Conservation (phyloP, 1,140 invertebrate species). For the Riptortus pedestris region DNA sequence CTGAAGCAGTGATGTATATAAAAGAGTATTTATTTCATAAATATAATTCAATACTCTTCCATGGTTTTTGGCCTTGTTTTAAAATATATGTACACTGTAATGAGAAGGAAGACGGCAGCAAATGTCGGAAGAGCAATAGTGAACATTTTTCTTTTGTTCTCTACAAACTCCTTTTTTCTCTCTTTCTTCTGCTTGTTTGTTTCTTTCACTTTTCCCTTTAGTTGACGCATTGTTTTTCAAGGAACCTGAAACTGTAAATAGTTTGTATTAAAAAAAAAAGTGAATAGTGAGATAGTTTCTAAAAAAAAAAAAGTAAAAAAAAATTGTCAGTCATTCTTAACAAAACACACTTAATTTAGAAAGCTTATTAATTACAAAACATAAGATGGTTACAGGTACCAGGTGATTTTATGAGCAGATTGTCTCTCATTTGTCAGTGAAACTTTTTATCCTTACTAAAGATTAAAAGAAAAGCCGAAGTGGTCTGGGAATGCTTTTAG, state of each 20-base stretch:
- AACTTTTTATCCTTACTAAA: too few species aligned
- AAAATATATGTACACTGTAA: slow-evolving; percentile 62
- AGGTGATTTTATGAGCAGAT: too few species aligned
- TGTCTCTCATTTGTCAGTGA: too few species aligned
- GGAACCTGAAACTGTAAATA: background rate
- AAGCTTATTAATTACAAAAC: too few species aligned
- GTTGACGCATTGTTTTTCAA: slow-evolving; percentile 50
- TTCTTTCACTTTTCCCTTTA: slow-evolving; percentile 71
- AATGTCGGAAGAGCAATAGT: slow-evolving; percentile 64
- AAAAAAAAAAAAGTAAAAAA: background rate
- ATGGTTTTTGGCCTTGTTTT: slow-evolving; percentile 55
- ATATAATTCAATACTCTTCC: slow-evolving; percentile 35
- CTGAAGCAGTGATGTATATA: too few species aligned
- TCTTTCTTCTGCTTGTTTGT: slow-evolving; percentile 72
- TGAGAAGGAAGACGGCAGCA: slow-evolving; percentile 54
- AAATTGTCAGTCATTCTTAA: too few species aligned
- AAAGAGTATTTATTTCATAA: too few species aligned
- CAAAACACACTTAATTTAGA: too few species aligned
- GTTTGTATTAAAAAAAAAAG: background rate
- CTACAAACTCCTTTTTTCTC: slow-evolving; percentile 66
- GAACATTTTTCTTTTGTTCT: slow-evolving; percentile 62
- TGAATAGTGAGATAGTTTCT: background rate
- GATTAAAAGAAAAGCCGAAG: too few species aligned
- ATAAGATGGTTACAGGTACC: too few species aligned
- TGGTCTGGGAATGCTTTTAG: too few species aligned